Evolutionary conservation across 2,888 invertebrate species (phyloP).

Genomic region (Apamea monoglypha): DNA sequence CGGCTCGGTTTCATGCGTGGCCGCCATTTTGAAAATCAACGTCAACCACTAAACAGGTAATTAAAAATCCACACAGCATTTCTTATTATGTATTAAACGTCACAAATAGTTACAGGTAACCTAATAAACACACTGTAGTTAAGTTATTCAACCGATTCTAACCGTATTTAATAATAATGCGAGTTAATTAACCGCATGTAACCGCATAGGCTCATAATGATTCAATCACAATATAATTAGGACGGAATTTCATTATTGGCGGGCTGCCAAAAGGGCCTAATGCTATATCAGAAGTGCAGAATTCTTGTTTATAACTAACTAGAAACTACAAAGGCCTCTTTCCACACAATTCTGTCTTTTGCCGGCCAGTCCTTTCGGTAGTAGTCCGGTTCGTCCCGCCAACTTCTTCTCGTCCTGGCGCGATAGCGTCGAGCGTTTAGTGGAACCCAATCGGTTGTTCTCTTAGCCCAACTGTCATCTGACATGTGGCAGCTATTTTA

Average conservation of each 20-base stretch:
- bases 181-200: constrained; percentile 36
- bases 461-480: no score
- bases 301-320: not conserved
- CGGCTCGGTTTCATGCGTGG: no score
- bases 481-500: no score
- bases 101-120: not conserved
- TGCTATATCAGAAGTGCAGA: constrained; percentile 5
- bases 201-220: constrained; percentile 24
- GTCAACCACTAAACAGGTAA: not conserved
- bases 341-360: no score
- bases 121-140: constrained; percentile 11
- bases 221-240: constrained; percentile 50
- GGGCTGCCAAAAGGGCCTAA: constrained; percentile 3
- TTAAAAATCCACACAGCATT: not conserved
- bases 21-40: no score
- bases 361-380: no score
- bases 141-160: constrained; percentile 16
- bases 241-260: constrained; percentile 42
- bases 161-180: constrained; percentile 22
- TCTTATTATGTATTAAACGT: not conserved
- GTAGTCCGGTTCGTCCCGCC: no score
- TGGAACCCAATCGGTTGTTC: no score
- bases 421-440: no score
- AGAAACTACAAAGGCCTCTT: no score
- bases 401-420: no score